These are phyloP conservation scores for Leptobrachium leishanense DNA, from an alignment of 2,113 vertebrate species.

Conservation along the genomic window DNA sequence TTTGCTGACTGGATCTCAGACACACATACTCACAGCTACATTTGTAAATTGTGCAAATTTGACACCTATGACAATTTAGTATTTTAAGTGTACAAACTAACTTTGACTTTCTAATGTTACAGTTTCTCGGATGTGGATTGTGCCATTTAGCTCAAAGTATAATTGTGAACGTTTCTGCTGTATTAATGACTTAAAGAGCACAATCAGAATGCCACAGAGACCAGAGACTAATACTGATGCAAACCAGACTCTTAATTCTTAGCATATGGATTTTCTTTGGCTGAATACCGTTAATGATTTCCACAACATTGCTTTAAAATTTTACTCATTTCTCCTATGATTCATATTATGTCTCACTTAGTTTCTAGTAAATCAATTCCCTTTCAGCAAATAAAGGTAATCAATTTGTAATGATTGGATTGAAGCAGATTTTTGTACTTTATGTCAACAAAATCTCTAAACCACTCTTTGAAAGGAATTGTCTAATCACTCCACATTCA, in stretches of 20 bases:
- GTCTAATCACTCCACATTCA: slow-evolving; percentile 40
- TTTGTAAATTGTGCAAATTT: slow-evolving; percentile 17
- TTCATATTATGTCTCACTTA: slow-evolving; percentile 50
- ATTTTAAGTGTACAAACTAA: slow-evolving; percentile 31
- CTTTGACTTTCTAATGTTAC: slow-evolving; percentile 19
- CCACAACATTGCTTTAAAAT: slow-evolving; percentile 47
- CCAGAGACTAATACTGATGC: slow-evolving; percentile 29
- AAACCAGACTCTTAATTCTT: slow-evolving; percentile 48
- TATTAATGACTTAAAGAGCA: slow-evolving; percentile 30
- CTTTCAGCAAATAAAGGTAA: slow-evolving; percentile 50
- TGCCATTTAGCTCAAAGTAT: slow-evolving; percentile 16
- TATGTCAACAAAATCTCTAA: slow-evolving; percentile 48
- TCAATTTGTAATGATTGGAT: slow-evolving; percentile 51
- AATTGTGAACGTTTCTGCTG: slow-evolving; percentile 13
- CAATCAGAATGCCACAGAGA: slow-evolving; percentile 27
- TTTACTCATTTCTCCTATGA: slow-evolving; percentile 48
- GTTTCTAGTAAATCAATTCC: slow-evolving; percentile 45
- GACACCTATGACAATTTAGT: slow-evolving; percentile 29
- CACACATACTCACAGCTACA: slow-evolving; percentile 17
- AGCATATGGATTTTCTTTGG: slow-evolving; percentile 45
- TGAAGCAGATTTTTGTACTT: slow-evolving; percentile 48
- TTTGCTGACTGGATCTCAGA: not conserved
- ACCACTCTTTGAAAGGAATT: slow-evolving; percentile 36
- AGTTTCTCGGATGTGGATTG: not conserved
- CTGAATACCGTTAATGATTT: slow-evolving; percentile 42